phyloP scores from a whole-genome alignment of 1,140 invertebrate genomes.

The Drosophila azteca region DNA sequence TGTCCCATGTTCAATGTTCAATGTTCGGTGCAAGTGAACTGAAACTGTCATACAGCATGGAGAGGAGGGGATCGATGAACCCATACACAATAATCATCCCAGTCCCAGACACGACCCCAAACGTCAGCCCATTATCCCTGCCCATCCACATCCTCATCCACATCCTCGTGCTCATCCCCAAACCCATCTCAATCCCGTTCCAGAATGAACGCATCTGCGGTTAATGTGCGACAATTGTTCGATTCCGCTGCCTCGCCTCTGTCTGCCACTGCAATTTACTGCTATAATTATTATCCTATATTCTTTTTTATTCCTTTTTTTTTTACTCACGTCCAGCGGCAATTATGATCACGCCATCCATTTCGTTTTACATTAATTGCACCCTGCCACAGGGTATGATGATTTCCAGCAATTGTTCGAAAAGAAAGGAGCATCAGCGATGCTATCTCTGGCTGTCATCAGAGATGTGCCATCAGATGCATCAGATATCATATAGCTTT shows the following conservation, averaged over 20 bases:
- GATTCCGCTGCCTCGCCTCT: constrained; percentile 15
- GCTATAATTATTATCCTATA: constrained; percentile 30
- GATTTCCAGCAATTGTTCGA: no score
- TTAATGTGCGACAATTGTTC: constrained; percentile 61
- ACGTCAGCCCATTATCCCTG: constrained; percentile 1
- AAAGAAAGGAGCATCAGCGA: no score
- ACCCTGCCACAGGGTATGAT: no score
- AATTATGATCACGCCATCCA: constrained; percentile 44
- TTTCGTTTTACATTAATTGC: neutral
- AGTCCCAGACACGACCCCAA: constrained; percentile 6
- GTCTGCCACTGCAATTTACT: constrained; percentile 51
- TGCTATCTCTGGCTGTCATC: no score
- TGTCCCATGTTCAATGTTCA: constrained; percentile 28
- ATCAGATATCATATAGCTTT: no score
- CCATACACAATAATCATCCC: constrained; percentile 6
- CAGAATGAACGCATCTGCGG: constrained; percentile 49
- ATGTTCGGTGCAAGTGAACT: constrained; percentile 36
- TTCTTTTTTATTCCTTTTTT: constrained; percentile 13
- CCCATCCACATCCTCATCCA: constrained; percentile 17
- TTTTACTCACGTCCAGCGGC: constrained; percentile 17
- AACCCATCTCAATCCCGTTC: neutral
- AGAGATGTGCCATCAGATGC: no score
- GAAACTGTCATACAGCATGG: constrained; percentile 28
- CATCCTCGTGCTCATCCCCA: neutral
- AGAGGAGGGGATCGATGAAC: constrained; percentile 26